Conservation (phyloP, 1,140 invertebrate genomes). For the Drosophila kurseongensis region DNA sequence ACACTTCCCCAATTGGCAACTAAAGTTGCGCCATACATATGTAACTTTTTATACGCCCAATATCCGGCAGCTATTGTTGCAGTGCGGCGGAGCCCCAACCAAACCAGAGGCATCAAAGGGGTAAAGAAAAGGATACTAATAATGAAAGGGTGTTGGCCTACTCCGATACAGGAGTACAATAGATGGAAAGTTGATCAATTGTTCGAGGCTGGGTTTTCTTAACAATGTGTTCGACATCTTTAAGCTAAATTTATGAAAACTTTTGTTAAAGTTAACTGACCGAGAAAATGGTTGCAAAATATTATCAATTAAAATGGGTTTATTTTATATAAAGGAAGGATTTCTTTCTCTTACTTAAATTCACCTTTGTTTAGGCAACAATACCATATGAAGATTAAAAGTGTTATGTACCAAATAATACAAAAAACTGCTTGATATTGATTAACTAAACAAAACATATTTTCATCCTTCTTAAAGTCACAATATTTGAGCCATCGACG, state of each 20-base stretch:
- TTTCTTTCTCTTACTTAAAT: no score
- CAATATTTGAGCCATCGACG: slow-evolving; percentile 16
- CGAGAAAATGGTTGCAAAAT: neutral
- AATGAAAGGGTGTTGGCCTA: slow-evolving; percentile 18
- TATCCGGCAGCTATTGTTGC: slow-evolving; percentile 66
- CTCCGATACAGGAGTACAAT: slow-evolving; percentile 32
- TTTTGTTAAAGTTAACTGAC: slow-evolving; percentile 25
- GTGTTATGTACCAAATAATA: no score
- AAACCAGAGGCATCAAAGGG: slow-evolving; percentile 11
- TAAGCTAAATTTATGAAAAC: slow-evolving; percentile 7
- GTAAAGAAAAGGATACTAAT: neutral
- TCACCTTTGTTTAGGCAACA: no score
- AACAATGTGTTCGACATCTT: slow-evolving; percentile 14
- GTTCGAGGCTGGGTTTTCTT: slow-evolving; percentile 6
- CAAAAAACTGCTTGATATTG: no score
- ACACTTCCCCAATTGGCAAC: slow-evolving; percentile 45
- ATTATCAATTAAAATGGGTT: neutral
- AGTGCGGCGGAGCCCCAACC: slow-evolving; percentile 10
- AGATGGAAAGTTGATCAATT: slow-evolving; percentile 43
- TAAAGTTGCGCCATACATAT: slow-evolving; percentile 46
- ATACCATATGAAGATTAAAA: no score
- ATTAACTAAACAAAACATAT: no score
- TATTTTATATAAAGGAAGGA: neutral
- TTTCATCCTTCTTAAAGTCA: slow-evolving; percentile 18
- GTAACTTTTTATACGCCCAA: slow-evolving; percentile 70